phyloP scores from a whole-genome alignment of 2,797 vertebrate species.

The Aulostomus chinensis region DNA sequence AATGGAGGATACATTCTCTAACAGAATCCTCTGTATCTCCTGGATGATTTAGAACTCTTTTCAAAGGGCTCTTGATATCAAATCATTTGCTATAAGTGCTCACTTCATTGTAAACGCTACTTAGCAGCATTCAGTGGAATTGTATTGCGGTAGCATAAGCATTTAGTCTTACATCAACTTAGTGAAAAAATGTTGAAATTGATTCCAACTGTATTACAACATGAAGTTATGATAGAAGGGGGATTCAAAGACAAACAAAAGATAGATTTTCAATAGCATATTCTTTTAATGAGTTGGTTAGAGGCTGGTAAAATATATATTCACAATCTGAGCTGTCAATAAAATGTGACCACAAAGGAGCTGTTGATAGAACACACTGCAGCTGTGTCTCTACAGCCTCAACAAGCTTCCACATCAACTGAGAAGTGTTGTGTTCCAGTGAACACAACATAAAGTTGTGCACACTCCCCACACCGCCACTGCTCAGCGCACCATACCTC shows the following conservation, averaged over 20 bases:
- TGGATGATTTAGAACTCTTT: too few relatives aligned
- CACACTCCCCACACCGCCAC: constrained; percentile 8
- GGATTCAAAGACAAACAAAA: not conserved
- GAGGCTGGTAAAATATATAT: not conserved
- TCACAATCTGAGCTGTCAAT: constrained; percentile 19
- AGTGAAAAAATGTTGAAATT: too few relatives aligned
- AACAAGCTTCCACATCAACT: constrained; percentile 28
- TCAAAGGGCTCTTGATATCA: too few relatives aligned
- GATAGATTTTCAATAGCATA: not conserved
- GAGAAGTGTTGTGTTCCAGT: constrained; percentile 51
- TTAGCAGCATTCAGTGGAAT: too few relatives aligned
- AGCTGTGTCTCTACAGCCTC: constrained; percentile 46
- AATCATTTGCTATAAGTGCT: too few relatives aligned
- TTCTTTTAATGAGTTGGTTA: not conserved
- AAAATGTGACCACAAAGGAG: constrained; percentile 35
- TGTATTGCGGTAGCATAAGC: not conserved
- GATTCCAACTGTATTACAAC: not conserved
- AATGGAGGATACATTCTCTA: too few relatives aligned
- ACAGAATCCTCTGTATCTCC: too few relatives aligned
- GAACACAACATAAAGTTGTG: constrained; percentile 16
- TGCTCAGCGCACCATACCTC: constrained; percentile 54
- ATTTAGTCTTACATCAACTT: not conserved
- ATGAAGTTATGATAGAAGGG: not conserved
- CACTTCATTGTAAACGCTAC: too few relatives aligned
- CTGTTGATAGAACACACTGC: too few relatives aligned